These are phyloP conservation scores for Drosophila arizonae DNA, from an alignment of 1,140 invertebrate species.

Conservation along the genomic window DNA sequence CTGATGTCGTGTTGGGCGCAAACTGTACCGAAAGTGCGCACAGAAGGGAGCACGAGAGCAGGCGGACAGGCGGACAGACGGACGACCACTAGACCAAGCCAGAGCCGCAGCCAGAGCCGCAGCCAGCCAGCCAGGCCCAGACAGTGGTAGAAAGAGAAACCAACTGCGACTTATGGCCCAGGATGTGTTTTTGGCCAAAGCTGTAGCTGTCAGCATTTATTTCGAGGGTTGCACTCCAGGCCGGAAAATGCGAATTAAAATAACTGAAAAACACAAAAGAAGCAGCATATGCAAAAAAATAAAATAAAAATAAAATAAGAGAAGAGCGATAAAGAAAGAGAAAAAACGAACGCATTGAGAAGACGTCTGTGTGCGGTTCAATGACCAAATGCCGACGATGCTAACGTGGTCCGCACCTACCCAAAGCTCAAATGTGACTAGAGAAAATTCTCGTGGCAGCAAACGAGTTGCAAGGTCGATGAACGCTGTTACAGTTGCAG, in stretches of 20 bases:
- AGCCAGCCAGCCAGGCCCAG: constrained; percentile 40
- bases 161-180: constrained; percentile 61
- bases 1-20: constrained; percentile 40
- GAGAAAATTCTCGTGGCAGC: constrained; percentile 32
- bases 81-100: constrained; percentile 28
- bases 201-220: constrained; percentile 27
- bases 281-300: neutral
- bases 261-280: constrained; percentile 22
- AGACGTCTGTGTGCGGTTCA: constrained; percentile 36
- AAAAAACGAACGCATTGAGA: constrained; percentile 7
- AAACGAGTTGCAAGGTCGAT: constrained; percentile 76
- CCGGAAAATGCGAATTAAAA: constrained; percentile 41
- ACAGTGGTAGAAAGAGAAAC: constrained; percentile 72
- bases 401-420: constrained; percentile 32
- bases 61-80: constrained; percentile 3
- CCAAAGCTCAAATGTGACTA: constrained; percentile 27
- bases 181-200: constrained; percentile 54
- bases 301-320: neutral
- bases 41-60: constrained; percentile 21
- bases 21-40: constrained; percentile 68
- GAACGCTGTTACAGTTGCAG: constrained; percentile 49
- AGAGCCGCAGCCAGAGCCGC: neutral
- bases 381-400: constrained; percentile 42
- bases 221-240: constrained; percentile 42
- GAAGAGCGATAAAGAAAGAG: neutral